These are phyloP conservation scores for Synergus itoensis DNA, from an alignment of 2,888 invertebrate genomes.

Conservation along the genomic window DNA sequence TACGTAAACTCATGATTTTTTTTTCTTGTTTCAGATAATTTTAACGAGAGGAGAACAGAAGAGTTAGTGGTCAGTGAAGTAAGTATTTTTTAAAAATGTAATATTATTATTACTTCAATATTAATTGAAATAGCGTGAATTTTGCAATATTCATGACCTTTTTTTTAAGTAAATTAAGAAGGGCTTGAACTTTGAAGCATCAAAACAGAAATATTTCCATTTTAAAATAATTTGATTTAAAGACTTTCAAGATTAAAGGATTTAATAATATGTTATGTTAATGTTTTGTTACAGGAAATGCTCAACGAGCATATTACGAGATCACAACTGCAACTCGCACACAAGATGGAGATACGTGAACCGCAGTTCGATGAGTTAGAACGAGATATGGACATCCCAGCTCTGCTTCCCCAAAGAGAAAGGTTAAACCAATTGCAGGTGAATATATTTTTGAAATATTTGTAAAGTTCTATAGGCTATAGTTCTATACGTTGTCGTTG, in stretches of 20 bases:
- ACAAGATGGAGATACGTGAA: constrained; percentile 68
- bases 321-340: constrained; percentile 67
- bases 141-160: not conserved
- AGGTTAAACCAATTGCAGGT: constrained; percentile 69
- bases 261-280: constrained; percentile 30
- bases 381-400: constrained; percentile 67
- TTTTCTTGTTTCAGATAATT: constrained; percentile 61
- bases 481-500: not conserved
- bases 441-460: constrained; percentile 7
- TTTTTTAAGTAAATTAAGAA: not conserved
- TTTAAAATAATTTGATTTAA: not conserved
- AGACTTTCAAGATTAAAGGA: not conserved
- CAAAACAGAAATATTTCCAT: not conserved
- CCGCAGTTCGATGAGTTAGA: constrained; percentile 70
- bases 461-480: not conserved
- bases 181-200: too few relatives aligned
- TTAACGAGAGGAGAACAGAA: constrained; percentile 62
- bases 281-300: constrained; percentile 57
- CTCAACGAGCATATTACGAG: constrained; percentile 66
- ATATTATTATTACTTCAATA: not conserved
- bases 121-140: not conserved
- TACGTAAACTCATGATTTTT: constrained; percentile 8
- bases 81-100: constrained; percentile 52
- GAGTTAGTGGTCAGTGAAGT: constrained; percentile 64
- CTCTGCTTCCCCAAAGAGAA: constrained; percentile 65